Evolutionary conservation across 2,113 vertebrate genomes (phyloP), one percentile per base, ranked within the genome.

Genomic region (Nipponia nippon): DNA sequence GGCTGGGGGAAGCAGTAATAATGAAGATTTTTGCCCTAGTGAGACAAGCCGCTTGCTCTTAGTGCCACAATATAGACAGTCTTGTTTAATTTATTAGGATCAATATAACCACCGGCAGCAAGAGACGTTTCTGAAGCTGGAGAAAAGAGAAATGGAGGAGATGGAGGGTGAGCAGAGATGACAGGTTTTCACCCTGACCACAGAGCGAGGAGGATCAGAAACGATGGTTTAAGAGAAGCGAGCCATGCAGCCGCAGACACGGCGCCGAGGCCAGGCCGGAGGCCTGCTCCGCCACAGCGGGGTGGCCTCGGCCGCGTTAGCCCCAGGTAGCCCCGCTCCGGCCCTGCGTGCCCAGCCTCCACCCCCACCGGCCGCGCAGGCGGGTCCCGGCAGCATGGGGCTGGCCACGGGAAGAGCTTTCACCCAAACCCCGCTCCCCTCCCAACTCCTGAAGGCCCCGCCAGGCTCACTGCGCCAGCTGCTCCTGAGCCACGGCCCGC

Each of bases 391-490:
- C 69, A 23, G 47, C 40, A 7, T 11, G 42, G 26, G 30, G 61
- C 61, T 7, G 52, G 2, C 47, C 63, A 1, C 12, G 7, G 47
- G 5, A 6, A 44, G 2, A 7, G 8, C 53, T 55, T 7, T 11
- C 44, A 11, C 26, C 47, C 58, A 13, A 47, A 13, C 16, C 50
- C 9, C 11, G 1, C 15, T 29, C 58, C 30, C 9, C 11, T 70
- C 6, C 7, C 40, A 36, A 3, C 16, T 21, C 50, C 34, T 4
- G 17, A 16, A 58, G 65, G n/a, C 19, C 46, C 53, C 34, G 40
- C 69, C 36, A 34, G 10, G 65, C 89, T 88, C 86, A 73, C 89
- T 73, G 94, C 40, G 73, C 91, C 89, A 73, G 78, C 89, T 81
- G 94, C 86, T 77, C 91, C 86, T 3, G 89, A 67, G 81, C 88